Evolutionary conservation across 1,140 invertebrate species (phyloP), one percentile per base, ranked within the genome.

Genomic region (Spodoptera frugiperda): DNA sequence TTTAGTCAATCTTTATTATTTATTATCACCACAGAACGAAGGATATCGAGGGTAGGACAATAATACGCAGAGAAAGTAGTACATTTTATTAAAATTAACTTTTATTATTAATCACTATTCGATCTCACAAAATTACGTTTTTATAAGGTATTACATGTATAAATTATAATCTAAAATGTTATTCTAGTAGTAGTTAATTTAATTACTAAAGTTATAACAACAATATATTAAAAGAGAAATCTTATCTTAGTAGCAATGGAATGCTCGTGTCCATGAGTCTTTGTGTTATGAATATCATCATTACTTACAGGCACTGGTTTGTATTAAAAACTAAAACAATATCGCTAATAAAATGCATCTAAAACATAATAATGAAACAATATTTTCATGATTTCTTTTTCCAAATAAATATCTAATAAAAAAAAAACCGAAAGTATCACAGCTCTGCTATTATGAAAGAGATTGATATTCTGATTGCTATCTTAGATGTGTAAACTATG

Each of bases 281-380:
- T 89, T 89, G 89, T 59, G 74, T 85, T 82, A 89, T 91, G 91
- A 93, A 92, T 93, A 93, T 91, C 85, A 86, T 91, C 81, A 86
- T 78, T 80, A 89, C 92, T 92, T 93, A 90, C 92, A 93, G 92
- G 92, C 90, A 93, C 91, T 93, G 92, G 86, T 86, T 55, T 72
- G 68, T 81, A 53, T 75, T 53, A 65, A 63, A 54, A 75, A 75
- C 48, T 75, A 75, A 75, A 74, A 57, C 46, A 61, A 74, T 53
- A 15, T 30, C 59, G 12, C 48, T 19, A 74, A 55, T 59, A 61
- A 74, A 75, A 74, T 74, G 71, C 71, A 53, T 75, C 46, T 75
- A 65, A 44, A 75, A 73, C 39, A 73, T 73, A 73, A 59, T 59
- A 25, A 39, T 51, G 48, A 49, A 57, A 59, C 19, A 49, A 33